A percentile compares a stretch with the other conserved stretches of the same genome.
Evolutionary conservation across 1,140 invertebrate genomes (phyloP).

Genomic region (Leptinotarsa lineolata): DNA sequence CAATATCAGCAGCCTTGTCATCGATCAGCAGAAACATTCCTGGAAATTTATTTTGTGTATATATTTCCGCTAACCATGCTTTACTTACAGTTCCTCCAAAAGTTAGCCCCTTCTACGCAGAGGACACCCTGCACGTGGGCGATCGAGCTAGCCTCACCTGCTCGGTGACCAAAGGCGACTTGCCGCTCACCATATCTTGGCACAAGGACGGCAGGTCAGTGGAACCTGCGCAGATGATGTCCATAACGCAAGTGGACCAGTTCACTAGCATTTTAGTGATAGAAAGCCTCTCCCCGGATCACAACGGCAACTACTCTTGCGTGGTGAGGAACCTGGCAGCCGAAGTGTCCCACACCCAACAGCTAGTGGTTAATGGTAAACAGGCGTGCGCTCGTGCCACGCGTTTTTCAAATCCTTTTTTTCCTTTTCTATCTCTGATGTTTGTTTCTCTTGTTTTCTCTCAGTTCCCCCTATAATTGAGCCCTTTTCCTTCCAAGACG

Average conservation of each 20-base stretch:
- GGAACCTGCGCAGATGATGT: constrained; percentile 65
- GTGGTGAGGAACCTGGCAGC: constrained; percentile 74
- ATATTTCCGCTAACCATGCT: constrained; percentile 16
- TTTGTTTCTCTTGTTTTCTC: constrained; percentile 69
- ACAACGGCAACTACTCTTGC: constrained; percentile 79
- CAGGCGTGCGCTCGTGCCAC: constrained; percentile 53
- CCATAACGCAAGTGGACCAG: constrained; percentile 73
- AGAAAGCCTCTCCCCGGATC: constrained; percentile 74
- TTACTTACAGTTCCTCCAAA: constrained; percentile 77
- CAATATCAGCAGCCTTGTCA: too few species aligned
- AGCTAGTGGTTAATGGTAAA: constrained; percentile 82
- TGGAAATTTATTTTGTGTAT: background rate
- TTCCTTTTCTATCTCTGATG: constrained; percentile 65
- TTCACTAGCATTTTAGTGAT: constrained; percentile 80
- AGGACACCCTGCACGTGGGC: constrained; percentile 73
- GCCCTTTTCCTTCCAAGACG: constrained; percentile 81
- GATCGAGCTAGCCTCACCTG: constrained; percentile 77
- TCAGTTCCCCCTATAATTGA: constrained; percentile 84
- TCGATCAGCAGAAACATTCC: background rate
- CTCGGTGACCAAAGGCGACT: constrained; percentile 77
- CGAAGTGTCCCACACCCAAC: constrained; percentile 73
- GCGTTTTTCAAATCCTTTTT: constrained; percentile 41
- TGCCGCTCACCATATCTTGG: constrained; percentile 77
- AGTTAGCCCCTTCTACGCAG: constrained; percentile 76
- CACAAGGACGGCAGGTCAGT: constrained; percentile 73